Percentiles rank a stretch among this genome's conserved stretches.
These are phyloP conservation scores for Paralvinella palmiformis DNA, from an alignment of 1,140 invertebrate species.

Conservation along the genomic window DNA sequence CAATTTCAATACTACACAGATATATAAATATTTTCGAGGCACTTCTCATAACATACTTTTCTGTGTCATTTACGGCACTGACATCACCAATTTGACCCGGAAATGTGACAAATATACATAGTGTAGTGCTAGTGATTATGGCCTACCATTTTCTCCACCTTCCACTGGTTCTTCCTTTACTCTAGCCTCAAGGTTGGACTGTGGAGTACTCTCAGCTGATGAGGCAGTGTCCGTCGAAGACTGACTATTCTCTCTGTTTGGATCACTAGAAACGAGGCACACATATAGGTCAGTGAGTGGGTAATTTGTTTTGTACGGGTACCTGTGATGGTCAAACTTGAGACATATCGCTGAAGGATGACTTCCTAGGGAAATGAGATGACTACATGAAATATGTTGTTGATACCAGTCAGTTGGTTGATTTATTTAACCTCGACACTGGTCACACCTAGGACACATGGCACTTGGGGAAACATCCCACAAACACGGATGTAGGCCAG, in stretches of 20 bases:
- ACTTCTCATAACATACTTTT: not conserved
- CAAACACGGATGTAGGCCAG: too few species aligned
- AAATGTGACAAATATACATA: not conserved
- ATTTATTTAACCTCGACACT: too few species aligned
- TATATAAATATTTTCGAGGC: not conserved
- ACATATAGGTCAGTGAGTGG: too few species aligned
- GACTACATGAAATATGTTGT: too few species aligned
- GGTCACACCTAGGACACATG: too few species aligned
- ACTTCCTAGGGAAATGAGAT: too few species aligned
- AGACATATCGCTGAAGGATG: too few species aligned
- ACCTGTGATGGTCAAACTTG: too few species aligned
- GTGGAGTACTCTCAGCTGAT: constrained; percentile 34
- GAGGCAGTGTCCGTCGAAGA: constrained; percentile 48
- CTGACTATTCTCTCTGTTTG: constrained; percentile 39
- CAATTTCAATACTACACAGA: too few species aligned
- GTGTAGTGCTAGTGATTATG: not conserved
- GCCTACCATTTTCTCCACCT: constrained; percentile 35
- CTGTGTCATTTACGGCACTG: not conserved
- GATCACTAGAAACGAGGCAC: constrained; percentile 4
- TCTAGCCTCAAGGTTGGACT: constrained; percentile 28
- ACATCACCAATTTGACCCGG: not conserved
- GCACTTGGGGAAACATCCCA: too few species aligned
- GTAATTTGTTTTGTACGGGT: too few species aligned
- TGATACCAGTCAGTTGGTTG: too few species aligned
- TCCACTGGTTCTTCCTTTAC: constrained; percentile 37